Base-by-base conservation (phyloP, 92 coral and sea anemone genomes). In the Ricordea florida region DNA sequence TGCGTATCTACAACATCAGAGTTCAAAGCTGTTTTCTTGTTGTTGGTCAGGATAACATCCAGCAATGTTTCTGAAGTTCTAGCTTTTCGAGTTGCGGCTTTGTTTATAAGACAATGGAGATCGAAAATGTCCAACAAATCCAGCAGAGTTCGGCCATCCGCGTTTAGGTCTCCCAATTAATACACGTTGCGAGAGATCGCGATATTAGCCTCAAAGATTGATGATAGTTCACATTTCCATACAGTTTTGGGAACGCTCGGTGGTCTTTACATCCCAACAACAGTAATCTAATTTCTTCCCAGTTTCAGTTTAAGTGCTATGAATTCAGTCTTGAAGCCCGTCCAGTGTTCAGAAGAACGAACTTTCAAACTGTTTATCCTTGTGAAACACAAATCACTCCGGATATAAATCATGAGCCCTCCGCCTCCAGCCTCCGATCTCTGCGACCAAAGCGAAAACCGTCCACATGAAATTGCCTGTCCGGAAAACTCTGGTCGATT, bases 1-100 rank as follows among this genome's bases (percentile, higher is more conserved):
- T 65, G 78, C n/a, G 55, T 55, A 57, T 82, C 88, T 8, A 76
- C 78, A 68, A 75, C 83, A 20, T 70, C 84, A 15, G 89, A 76
- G 21, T 29, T 20, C 27, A 74, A 34, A 17, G 44, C 42, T 34
- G 35, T 82, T n/a, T 14, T 56, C 66, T 55, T 55, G 44, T 64
- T 82, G 34, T 55, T 75, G 13, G 88, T 64, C 26, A 82, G 77
- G 43, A 74, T 75, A 10, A 82, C 32, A 65, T 82, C 82, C 3
- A 82, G 67, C 3, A 32, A 36, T 11, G 77, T 76, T 29, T 56
- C 72, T 16, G 84, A 16, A 4, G 52, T 28, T 57, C 26, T 52
- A 13, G 49, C 47, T 9, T 23, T 69, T 11, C 51, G 36, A 22
- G 78, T 70, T 5, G 65, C 65, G 37, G 62, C 62, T 47, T 70